Evolutionary conservation across 2,113 vertebrate species (phyloP).

Genomic region (Ahaetulla prasina): DNA sequence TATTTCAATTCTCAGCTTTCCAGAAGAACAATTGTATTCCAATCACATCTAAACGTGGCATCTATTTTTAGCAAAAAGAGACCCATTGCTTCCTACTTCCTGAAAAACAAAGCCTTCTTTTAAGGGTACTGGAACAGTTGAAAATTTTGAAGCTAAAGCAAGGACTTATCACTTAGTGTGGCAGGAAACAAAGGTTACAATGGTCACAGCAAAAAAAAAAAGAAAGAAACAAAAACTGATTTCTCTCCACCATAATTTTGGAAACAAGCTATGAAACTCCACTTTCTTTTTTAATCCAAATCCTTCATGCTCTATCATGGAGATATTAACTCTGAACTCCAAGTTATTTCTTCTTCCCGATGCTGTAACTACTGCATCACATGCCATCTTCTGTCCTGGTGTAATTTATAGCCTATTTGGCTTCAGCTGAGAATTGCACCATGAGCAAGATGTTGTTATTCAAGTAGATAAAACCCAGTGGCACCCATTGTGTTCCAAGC

Average conservation of each 20-base stretch:
- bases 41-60: background rate
- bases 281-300: background rate
- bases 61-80: background rate
- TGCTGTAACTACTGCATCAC: background rate
- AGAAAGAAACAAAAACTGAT: background rate
- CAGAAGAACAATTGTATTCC: background rate
- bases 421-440: background rate
- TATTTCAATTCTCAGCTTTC: background rate
- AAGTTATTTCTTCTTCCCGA: background rate
- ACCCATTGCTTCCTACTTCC: conserved; percentile 50
- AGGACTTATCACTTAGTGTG: conserved; percentile 1
- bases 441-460: background rate
- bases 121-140: background rate
- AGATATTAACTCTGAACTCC: background rate
- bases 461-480: background rate
- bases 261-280: background rate
- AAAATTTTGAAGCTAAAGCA: background rate
- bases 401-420: background rate
- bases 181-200: background rate
- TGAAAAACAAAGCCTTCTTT: conserved; percentile 33
- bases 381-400: background rate
- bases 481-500: background rate
- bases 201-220: background rate
- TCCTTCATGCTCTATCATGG: background rate
- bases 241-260: background rate